Base-by-base conservation (phyloP, 2,888 invertebrate genomes). In the Rhingia campestris region DNA sequence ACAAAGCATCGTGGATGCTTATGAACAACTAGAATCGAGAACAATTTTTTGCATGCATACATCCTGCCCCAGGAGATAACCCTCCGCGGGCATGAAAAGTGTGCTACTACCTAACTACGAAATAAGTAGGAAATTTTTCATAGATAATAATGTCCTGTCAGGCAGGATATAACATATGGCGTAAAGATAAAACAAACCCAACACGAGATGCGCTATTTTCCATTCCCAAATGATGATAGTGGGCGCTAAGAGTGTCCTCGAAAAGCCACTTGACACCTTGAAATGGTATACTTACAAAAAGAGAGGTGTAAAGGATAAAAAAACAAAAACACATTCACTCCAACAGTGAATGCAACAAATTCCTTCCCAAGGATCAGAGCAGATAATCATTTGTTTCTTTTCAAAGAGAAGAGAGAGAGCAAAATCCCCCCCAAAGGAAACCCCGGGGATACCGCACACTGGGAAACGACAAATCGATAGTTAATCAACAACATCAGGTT, bases 391-490 rank as follows among this genome's bases (percentile, higher is more conserved):
- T 76, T 61, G 76, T 76, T 59, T 56, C 47, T 33, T 47, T 45
- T 37, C 2, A 41, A 4, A 3, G 6, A 12, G n/a, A 47, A 22
- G 9, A 35, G 22, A 49, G 9, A 30, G 10, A 4, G 10, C 14
- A 30, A 22, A 6, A n/a, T 0, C 14, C 4, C 49, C 7, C 14
- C 22, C 10, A 7, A 47, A 41, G 6, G 30, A 53, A 7, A 58
- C 56, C 54, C n/a, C 33, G 61, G 30, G 32, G 51, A 45, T 14
- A 9, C 41, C 67, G 41, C 66, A 56, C 54, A 54, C 33, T 59
- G 63, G 63, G 66, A 56, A 22, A 82, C 63, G 82, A 82, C 82
- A 82, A 82, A 82, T 82, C 82, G 82, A 82, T 82, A 82, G 79
- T 82, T 74, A 82, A 82, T 82, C 82, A 82, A 82, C 79, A 82